phyloP scores from a whole-genome alignment of 2,888 invertebrate genomes.

The Gymnocheta viridis region DNA sequence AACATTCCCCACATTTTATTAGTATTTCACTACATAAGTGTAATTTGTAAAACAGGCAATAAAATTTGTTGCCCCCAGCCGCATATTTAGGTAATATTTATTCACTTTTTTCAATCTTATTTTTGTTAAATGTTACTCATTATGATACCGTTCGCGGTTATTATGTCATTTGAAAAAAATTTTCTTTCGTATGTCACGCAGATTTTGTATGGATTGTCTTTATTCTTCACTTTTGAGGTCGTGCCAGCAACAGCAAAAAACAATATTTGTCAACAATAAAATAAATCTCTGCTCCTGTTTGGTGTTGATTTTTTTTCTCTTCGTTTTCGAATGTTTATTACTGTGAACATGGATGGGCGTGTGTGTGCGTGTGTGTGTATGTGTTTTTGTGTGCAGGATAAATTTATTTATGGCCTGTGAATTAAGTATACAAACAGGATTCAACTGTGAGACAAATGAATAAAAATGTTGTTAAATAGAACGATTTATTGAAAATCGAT shows the following conservation, averaged over 20 bases:
- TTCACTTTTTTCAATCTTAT: neutral
- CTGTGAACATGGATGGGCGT: too few relatives aligned
- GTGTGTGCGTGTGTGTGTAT: too few relatives aligned
- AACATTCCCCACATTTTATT: neutral
- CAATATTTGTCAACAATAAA: conserved; percentile 63
- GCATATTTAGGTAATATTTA: neutral
- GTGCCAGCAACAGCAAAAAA: conserved; percentile 42
- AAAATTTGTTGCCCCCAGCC: conserved; percentile 1
- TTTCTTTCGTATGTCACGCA: conserved; percentile 49
- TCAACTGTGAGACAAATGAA: too few relatives aligned
- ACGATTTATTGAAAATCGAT: too few relatives aligned
- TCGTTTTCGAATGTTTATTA: too few relatives aligned
- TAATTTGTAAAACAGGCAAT: conserved; percentile 39
- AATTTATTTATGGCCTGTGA: too few relatives aligned
- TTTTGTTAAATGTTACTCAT: conserved; percentile 2
- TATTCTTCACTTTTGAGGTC: conserved; percentile 27
- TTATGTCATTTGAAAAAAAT: conserved; percentile 57
- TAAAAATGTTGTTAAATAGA: too few relatives aligned
- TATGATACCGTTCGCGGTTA: conserved; percentile 9
- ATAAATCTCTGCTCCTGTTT: conserved; percentile 50
- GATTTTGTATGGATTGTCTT: conserved; percentile 12
- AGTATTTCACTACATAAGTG: neutral
- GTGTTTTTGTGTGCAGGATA: too few relatives aligned
- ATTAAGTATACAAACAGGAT: too few relatives aligned
- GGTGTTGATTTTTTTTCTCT: too few relatives aligned